phyloP scores from a whole-genome alignment of 1,140 invertebrate genomes.

The Hyphantria cunea region DNA sequence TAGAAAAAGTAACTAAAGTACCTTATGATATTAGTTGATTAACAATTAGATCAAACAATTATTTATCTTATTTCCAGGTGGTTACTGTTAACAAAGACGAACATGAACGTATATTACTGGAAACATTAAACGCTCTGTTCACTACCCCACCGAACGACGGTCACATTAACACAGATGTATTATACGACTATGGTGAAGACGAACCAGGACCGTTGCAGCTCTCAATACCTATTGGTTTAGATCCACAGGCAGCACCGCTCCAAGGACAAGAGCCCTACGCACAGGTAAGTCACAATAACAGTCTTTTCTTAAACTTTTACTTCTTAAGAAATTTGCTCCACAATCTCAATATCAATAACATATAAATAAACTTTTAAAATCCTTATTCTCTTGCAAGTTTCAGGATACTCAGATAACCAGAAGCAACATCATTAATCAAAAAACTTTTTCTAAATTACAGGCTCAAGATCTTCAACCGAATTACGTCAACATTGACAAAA shows the following conservation, averaged over 20 bases:
- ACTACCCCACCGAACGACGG: constrained; percentile 49
- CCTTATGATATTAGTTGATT: too few species aligned
- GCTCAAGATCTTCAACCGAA: constrained; percentile 55
- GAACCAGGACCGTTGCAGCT: constrained; percentile 69
- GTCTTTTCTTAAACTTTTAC: too few species aligned
- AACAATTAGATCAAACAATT: not conserved
- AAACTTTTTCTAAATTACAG: constrained; percentile 41
- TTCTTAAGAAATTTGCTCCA: too few species aligned
- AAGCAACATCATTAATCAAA: too few species aligned
- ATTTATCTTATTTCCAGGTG: constrained; percentile 47
- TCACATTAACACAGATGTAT: constrained; percentile 36
- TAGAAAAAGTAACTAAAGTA: too few species aligned
- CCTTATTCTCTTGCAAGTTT: too few species aligned
- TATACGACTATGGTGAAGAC: constrained; percentile 72
- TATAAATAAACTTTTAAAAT: too few species aligned
- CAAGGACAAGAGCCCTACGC: constrained; percentile 57
- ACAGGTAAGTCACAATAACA: constrained; percentile 46
- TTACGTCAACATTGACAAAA: constrained; percentile 61
- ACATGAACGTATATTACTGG: constrained; percentile 66
- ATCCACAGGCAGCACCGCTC: constrained; percentile 55
- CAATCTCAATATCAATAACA: too few species aligned
- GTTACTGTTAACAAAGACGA: constrained; percentile 68
- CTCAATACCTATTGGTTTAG: constrained; percentile 66
- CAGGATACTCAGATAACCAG: too few species aligned
- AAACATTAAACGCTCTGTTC: constrained; percentile 67